A percentile compares a stretch with the other conserved stretches of the same genome.
Conservation (phyloP, 2,888 invertebrate genomes). For the Tethea ocularis region DNA sequence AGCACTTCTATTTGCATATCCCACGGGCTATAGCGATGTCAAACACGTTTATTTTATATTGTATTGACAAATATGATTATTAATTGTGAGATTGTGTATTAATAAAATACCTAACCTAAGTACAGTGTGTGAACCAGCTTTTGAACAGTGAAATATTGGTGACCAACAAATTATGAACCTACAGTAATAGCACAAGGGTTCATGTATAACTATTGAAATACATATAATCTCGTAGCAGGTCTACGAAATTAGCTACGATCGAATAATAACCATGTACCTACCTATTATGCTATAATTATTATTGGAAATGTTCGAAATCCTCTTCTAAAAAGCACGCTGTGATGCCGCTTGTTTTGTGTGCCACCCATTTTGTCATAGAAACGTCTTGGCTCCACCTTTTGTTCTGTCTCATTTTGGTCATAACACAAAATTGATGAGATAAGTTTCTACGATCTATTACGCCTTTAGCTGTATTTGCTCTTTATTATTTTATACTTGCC, state of each 20-base stretch:
- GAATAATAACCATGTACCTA: background rate
- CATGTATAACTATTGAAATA: background rate
- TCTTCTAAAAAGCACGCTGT: too few relatives aligned
- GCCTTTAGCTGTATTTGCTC: too few relatives aligned
- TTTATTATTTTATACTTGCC: too few relatives aligned
- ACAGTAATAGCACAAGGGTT: background rate
- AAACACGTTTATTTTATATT: conserved; percentile 5
- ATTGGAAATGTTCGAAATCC: too few relatives aligned
- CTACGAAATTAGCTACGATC: background rate
- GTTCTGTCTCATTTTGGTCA: too few relatives aligned
- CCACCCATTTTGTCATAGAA: too few relatives aligned
- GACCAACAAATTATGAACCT: background rate
- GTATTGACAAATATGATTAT: conserved; percentile 4
- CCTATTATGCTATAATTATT: too few relatives aligned
- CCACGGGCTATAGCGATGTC: conserved; percentile 51
- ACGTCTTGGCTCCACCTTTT: too few relatives aligned
- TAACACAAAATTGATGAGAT: too few relatives aligned
- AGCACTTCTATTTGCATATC: conserved; percentile 79
- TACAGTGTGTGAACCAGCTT: background rate
- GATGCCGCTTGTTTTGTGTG: too few relatives aligned
- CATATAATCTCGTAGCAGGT: background rate
- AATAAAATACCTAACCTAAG: background rate
- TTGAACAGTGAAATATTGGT: too few relatives aligned
- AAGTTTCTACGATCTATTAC: too few relatives aligned
- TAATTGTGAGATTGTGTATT: background rate